Percentiles rank a stretch among this genome's conserved stretches.
These are phyloP conservation scores for Pantherophis guttatus DNA, from an alignment of 2,113 vertebrate genomes.

Conservation along the genomic window DNA sequence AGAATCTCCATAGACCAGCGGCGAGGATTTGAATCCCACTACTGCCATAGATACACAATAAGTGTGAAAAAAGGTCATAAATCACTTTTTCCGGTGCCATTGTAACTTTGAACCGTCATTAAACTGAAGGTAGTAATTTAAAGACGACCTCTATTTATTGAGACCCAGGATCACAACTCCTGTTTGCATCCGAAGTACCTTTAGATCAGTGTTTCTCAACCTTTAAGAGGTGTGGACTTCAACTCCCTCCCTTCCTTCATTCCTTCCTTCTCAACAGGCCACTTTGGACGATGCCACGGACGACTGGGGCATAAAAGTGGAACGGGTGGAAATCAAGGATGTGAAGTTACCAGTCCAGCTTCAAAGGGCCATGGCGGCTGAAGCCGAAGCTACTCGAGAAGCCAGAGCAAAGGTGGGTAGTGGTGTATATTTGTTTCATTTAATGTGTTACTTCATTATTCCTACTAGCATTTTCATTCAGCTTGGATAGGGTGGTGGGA, in stretches of 20 bases:
- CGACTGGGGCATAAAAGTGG: conserved; percentile 95
- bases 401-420: conserved; percentile 87
- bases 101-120: no score
- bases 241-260: background rate
- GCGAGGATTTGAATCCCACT: no score
- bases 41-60: no score
- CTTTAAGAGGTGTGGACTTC: no score
- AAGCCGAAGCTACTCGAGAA: conserved; percentile 90
- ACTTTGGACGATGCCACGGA: conserved; percentile 90
- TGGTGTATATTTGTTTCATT: background rate
- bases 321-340: conserved; percentile 97
- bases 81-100: fast-evolving
- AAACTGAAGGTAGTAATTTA: no score
- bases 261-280: conserved; percentile 56
- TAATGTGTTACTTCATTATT: background rate
- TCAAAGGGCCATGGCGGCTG: conserved; percentile 97
- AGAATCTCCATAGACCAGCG: no score
- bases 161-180: no score
- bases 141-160: no score
- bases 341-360: conserved; percentile 91
- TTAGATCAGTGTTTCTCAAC: no score
- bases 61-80: no score
- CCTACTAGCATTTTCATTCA: background rate
- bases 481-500: background rate
- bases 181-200: no score